phyloP scores from a whole-genome alignment of 2,113 vertebrate species.

The Pycnonotus jocosus region DNA sequence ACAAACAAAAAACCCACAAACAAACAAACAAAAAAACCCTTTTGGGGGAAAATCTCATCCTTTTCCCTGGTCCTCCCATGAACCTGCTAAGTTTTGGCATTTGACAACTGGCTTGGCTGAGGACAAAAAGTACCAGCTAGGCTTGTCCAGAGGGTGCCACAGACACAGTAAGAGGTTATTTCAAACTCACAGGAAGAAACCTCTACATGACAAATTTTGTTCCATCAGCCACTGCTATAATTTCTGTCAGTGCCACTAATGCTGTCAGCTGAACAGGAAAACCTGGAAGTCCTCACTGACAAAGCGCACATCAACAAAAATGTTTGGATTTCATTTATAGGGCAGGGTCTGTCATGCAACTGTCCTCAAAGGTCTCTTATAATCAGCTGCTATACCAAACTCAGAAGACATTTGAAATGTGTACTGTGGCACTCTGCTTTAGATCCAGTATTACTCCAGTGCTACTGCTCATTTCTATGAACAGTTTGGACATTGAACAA shows the following conservation, averaged over 20 bases:
- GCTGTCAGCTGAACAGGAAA: neutral
- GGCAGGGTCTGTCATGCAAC: neutral
- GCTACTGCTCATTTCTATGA: neutral
- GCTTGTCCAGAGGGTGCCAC: neutral
- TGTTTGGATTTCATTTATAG: neutral
- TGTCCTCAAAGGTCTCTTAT: neutral
- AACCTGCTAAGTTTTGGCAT: neutral
- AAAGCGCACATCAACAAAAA: neutral
- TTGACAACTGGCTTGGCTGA: neutral
- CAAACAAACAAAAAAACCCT: neutral
- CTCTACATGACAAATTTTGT: neutral
- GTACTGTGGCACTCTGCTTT: neutral
- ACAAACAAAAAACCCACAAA: no score
- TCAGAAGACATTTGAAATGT: neutral
- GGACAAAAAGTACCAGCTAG: neutral
- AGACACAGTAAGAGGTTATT: neutral
- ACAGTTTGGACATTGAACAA: neutral
- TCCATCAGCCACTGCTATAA: neutral
- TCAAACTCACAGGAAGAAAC: neutral
- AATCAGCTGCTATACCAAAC: neutral
- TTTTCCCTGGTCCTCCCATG: neutral
- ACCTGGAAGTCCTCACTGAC: neutral
- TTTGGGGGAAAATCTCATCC: neutral
- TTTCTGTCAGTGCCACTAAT: neutral
- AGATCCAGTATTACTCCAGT: neutral